These are phyloP conservation scores for Nycticorax nycticorax DNA, from an alignment of 2,113 vertebrate species.

Conservation along the genomic window DNA sequence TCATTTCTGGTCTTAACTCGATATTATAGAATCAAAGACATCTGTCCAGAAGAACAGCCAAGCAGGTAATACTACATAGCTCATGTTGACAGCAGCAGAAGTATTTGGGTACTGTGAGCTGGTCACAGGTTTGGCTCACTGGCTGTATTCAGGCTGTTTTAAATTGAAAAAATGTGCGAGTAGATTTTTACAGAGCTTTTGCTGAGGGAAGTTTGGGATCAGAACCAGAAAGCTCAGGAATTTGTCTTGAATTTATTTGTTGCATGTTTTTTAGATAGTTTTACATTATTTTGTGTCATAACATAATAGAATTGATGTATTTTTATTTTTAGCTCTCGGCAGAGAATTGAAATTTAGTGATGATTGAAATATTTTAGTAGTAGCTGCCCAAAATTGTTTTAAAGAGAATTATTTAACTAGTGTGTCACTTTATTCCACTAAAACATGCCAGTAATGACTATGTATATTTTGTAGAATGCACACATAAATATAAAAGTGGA, in stretches of 20 bases:
- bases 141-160: background rate
- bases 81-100: background rate
- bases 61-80: background rate
- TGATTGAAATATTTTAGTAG: background rate
- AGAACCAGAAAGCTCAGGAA: background rate
- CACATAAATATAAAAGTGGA: background rate
- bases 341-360: background rate
- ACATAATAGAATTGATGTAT: background rate
- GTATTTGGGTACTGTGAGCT: background rate
- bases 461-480: background rate
- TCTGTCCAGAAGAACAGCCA: background rate
- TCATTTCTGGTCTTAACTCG: background rate
- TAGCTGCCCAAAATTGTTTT: background rate
- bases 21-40: background rate
- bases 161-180: background rate
- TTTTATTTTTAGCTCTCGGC: background rate
- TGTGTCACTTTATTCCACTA: background rate
- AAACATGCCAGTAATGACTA: background rate
- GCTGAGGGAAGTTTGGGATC: background rate
- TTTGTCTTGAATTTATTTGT: background rate
- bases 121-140: background rate
- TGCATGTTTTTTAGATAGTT: background rate
- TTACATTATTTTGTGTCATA: background rate
- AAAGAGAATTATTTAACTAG: background rate
- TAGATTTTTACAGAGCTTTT: background rate